These are phyloP conservation scores for Lamproptera curius DNA, from an alignment of 2,888 invertebrate genomes.

Conservation along the genomic window DNA sequence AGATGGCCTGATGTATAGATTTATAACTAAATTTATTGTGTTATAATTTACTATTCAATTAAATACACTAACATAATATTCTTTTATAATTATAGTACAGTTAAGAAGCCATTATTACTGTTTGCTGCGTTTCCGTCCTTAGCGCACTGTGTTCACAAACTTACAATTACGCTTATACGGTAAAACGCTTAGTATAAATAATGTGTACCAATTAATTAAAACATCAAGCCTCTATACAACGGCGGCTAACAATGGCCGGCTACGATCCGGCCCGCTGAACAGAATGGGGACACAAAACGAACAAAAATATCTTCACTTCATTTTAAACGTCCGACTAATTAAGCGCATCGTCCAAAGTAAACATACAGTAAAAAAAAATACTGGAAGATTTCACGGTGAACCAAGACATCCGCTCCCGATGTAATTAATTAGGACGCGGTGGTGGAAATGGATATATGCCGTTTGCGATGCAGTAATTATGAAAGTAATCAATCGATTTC, in stretches of 20 bases:
- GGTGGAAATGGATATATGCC: slow-evolving; percentile 6
- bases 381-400: slow-evolving; percentile 45
- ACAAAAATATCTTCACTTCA: slow-evolving; percentile 30
- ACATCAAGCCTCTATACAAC: slow-evolving; percentile 19
- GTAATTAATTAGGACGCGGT: slow-evolving; percentile 27
- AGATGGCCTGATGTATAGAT: background rate
- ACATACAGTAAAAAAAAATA: slow-evolving; percentile 39
- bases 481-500: background rate
- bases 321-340: slow-evolving; percentile 50
- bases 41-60: background rate
- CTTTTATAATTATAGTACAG: background rate
- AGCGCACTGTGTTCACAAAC: background rate
- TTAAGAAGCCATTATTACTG: too few species aligned
- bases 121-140: background rate
- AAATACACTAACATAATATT: background rate
- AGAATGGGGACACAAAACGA: slow-evolving; percentile 32
- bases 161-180: background rate
- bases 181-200: slow-evolving; percentile 22
- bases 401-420: slow-evolving; percentile 45
- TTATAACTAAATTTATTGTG: background rate
- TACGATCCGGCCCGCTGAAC: slow-evolving; percentile 43
- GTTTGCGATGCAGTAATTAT: background rate
- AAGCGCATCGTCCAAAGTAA: slow-evolving; percentile 50
- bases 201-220: slow-evolving; percentile 28
- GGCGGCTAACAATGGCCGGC: slow-evolving; percentile 26